These are phyloP conservation scores for Xanthia togata DNA, from an alignment of 2,888 invertebrate genomes.

Conservation along the genomic window DNA sequence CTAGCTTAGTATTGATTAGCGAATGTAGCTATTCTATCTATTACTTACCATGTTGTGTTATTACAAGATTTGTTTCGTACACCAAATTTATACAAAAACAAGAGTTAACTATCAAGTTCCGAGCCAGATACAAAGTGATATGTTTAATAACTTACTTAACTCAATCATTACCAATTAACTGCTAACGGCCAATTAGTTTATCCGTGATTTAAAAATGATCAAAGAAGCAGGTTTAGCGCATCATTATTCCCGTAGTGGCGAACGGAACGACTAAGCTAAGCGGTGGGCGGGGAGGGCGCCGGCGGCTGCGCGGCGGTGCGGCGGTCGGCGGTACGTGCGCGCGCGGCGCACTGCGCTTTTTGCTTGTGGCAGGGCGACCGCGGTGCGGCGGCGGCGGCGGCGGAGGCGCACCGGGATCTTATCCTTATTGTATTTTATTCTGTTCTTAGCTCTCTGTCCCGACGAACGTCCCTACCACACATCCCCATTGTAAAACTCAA, in stretches of 20 bases:
- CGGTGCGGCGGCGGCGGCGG: slow-evolving; percentile 72
- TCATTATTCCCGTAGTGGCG: slow-evolving; percentile 64
- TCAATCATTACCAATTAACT: slow-evolving; percentile 61
- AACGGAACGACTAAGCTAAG: slow-evolving; percentile 74
- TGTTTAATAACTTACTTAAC: slow-evolving; percentile 64
- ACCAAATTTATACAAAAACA: slow-evolving; percentile 20
- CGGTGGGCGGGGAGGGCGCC: slow-evolving; percentile 74
- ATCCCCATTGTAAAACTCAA: slow-evolving; percentile 71
- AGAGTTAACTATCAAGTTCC: slow-evolving; percentile 29
- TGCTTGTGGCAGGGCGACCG: slow-evolving; percentile 76
- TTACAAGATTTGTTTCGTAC: not conserved
- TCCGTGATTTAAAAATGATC: slow-evolving; percentile 63
- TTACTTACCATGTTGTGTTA: too few species aligned
- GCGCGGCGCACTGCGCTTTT: slow-evolving; percentile 69
- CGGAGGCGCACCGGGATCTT: slow-evolving; percentile 78
- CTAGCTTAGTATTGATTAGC: not conserved
- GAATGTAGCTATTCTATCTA: too few species aligned
- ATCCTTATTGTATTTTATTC: slow-evolving; percentile 87
- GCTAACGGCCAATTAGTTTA: slow-evolving; percentile 59
- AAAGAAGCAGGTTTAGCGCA: slow-evolving; percentile 65
- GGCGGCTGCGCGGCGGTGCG: slow-evolving; percentile 55
- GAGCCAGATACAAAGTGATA: slow-evolving; percentile 44
- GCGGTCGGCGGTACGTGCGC: slow-evolving; percentile 58
- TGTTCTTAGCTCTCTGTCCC: slow-evolving; percentile 83
- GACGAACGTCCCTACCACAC: slow-evolving; percentile 79